These are phyloP conservation scores for Pemphigus obesinymphae DNA, from an alignment of 1,140 invertebrate genomes.

Conservation along the genomic window DNA sequence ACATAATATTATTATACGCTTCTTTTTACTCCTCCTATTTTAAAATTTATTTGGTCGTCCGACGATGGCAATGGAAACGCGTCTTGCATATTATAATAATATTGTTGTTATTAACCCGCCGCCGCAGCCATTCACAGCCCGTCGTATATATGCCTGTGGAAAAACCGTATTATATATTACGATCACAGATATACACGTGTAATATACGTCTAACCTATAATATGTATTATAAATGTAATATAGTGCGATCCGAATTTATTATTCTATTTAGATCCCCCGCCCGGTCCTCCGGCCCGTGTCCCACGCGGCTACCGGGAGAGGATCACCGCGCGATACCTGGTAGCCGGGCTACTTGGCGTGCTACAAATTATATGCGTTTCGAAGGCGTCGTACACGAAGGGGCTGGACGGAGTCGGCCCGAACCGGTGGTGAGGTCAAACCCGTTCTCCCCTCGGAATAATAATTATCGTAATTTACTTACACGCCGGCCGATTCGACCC, in stretches of 20 bases:
- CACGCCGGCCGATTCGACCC: background rate
- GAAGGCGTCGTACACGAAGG: background rate
- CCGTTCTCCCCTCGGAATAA: conserved; percentile 32
- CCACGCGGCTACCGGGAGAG: background rate
- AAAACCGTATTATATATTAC: background rate
- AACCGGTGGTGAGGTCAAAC: background rate
- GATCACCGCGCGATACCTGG: background rate
- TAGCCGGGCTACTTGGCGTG: background rate
- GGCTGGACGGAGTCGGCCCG: background rate
- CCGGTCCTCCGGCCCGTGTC: background rate
- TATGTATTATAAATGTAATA: too few relatives aligned
- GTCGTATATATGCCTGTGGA: too few relatives aligned
- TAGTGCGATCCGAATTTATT: background rate
- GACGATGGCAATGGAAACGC: too few relatives aligned
- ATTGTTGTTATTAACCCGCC: background rate
- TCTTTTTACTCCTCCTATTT: too few relatives aligned
- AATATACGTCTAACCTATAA: too few relatives aligned
- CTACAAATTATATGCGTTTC: background rate
- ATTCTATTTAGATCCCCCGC: background rate
- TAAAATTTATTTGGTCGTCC: too few relatives aligned
- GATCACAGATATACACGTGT: background rate
- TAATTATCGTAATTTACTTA: conserved; percentile 36
- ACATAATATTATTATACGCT: too few relatives aligned
- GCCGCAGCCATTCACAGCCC: too few relatives aligned
- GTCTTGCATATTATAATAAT: background rate